Conservation (phyloP, 2,797 vertebrate species). For the Sphenopsis melanotis region DNA sequence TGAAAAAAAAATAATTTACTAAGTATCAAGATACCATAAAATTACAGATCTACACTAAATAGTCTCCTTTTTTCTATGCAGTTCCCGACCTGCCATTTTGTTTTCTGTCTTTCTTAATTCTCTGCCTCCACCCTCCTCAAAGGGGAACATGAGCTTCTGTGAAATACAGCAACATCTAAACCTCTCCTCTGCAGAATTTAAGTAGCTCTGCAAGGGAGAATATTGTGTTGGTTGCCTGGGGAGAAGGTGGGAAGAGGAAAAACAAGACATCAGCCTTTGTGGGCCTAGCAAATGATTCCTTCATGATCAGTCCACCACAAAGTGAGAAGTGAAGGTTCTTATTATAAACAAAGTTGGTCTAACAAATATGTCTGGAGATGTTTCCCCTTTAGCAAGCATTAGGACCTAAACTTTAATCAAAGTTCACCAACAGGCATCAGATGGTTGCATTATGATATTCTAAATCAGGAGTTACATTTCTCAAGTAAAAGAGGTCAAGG, state of each 20-base stretch:
- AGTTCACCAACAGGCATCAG: background rate
- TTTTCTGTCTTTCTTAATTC: background rate
- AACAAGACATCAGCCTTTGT: background rate
- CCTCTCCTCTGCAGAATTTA: background rate
- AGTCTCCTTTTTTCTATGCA: background rate
- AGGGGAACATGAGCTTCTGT: background rate
- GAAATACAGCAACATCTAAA: background rate
- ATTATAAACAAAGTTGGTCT: background rate
- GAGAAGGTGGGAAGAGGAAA: background rate
- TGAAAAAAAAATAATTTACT: background rate
- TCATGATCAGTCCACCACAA: background rate
- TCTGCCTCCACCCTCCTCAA: background rate
- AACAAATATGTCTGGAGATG: background rate
- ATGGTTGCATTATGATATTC: background rate
- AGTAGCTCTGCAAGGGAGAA: background rate
- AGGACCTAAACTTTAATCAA: background rate
- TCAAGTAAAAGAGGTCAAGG: background rate
- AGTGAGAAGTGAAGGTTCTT: background rate
- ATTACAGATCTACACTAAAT: background rate
- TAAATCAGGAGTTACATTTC: background rate
- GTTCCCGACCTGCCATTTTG: background rate
- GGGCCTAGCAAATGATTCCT: background rate
- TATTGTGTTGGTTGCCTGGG: background rate
- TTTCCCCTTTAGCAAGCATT: background rate
- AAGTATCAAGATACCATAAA: background rate